phyloP scores from a whole-genome alignment of 2,113 vertebrate species.

The Theristicus caerulescens region DNA sequence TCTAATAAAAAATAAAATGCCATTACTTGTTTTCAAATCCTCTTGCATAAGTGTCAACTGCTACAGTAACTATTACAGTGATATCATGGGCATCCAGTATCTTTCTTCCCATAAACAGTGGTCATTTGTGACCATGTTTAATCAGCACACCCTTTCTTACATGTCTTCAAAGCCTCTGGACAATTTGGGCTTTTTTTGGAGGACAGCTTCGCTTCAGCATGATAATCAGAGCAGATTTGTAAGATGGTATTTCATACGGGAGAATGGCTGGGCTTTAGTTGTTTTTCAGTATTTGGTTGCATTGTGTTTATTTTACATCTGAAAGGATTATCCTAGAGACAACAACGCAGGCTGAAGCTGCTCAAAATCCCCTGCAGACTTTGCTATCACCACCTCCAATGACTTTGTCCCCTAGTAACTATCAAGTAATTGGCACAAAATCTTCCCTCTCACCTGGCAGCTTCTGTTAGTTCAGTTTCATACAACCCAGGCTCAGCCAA shows the following conservation, averaged over 20 bases:
- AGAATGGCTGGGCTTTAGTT: not conserved
- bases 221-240: not conserved
- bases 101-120: not conserved
- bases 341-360: not conserved
- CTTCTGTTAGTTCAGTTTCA: constrained; percentile 7
- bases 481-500: not conserved
- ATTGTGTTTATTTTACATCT: not conserved
- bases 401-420: not conserved
- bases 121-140: not conserved
- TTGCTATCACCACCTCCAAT: not conserved
- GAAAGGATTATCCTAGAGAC: not conserved
- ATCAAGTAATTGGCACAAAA: not conserved
- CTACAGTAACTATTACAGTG: not conserved
- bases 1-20: not conserved
- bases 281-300: not conserved
- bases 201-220: not conserved
- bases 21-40: not conserved
- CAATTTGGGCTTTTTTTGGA: not conserved
- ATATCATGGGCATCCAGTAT: not conserved
- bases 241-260: not conserved
- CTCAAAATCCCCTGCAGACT: not conserved
- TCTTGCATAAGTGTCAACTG: not conserved
- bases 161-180: not conserved
- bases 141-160: not conserved
- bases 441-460: not conserved